Evolutionary conservation across 2,113 vertebrate genomes (phyloP).

Genomic region (Oryzias celebensis): DNA sequence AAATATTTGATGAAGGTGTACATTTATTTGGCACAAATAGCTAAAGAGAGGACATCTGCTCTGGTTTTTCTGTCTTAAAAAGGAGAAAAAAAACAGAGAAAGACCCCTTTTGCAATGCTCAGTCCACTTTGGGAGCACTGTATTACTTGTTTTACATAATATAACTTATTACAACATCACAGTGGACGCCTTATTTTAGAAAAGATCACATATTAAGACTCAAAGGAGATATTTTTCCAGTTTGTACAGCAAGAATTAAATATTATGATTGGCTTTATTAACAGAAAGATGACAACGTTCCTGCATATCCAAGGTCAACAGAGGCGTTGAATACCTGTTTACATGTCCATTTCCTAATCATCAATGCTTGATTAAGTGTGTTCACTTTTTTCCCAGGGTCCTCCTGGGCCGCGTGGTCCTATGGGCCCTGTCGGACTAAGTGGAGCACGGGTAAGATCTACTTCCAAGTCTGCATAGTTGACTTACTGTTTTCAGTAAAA

Average conservation of each 20-base stretch:
- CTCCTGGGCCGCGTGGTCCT: conserved; percentile 85
- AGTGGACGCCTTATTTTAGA: conserved; percentile 3
- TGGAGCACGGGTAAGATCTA: conserved; percentile 87
- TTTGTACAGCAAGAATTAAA: conserved; percentile 19
- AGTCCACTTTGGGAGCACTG: conserved; percentile 18
- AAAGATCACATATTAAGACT: conserved; percentile 26
- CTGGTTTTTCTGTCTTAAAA: conserved; percentile 27
- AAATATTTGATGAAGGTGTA: no score
- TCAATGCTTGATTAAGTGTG: conserved; percentile 56
- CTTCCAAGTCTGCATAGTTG: conserved; percentile 16
- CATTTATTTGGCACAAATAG: neutral
- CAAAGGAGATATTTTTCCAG: conserved; percentile 17
- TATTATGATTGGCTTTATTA: conserved; percentile 50
- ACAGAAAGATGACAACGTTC: conserved; percentile 14
- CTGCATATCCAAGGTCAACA: conserved; percentile 19
- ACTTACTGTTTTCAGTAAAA: conserved; percentile 25
- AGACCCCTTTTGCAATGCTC: conserved; percentile 11
- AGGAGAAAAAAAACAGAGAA: conserved; percentile 26
- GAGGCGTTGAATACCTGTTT: conserved; percentile 33
- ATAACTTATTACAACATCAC: conserved; percentile 16
- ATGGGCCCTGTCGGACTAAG: conserved; percentile 87
- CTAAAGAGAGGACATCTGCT: conserved; percentile 6
- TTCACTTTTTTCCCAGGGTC: conserved; percentile 81
- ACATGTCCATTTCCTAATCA: conserved; percentile 43
- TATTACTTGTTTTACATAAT: conserved; percentile 11